These are phyloP conservation scores for Heteronetta atricapilla DNA, from an alignment of 2,113 vertebrate species.

Conservation along the genomic window DNA sequence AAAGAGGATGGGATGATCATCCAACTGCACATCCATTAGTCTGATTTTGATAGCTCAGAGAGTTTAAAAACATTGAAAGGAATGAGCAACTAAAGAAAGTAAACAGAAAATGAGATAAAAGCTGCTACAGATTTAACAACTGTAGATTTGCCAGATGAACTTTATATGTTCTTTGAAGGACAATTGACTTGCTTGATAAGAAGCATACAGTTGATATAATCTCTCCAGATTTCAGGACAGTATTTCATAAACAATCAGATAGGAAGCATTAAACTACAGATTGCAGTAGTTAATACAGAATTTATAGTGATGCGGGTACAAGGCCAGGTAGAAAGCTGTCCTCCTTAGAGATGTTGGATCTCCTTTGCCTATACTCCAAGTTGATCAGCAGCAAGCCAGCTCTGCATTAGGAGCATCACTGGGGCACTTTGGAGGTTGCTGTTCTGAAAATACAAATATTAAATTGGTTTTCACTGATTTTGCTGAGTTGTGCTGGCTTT, in stretches of 20 bases:
- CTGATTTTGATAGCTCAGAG: not conserved
- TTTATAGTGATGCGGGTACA: not conserved
- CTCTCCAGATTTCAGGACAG: not conserved
- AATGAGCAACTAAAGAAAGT: not conserved
- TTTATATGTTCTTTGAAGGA: not conserved
- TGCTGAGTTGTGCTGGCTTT: not conserved
- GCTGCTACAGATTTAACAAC: not conserved
- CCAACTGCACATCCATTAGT: not conserved
- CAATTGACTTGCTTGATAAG: not conserved
- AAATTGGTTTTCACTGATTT: not conserved
- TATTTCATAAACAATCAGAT: not conserved
- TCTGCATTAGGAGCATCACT: not conserved
- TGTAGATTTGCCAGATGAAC: not conserved
- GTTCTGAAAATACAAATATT: not conserved
- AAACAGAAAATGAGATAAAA: not conserved
- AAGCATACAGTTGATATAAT: not conserved
- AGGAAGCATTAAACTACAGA: not conserved
- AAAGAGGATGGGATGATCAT: not conserved
- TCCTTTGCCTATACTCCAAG: not conserved
- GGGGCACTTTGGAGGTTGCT: not conserved
- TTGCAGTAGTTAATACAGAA: not conserved
- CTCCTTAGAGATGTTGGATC: not conserved
- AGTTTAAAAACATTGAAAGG: not conserved
- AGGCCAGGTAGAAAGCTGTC: not conserved
- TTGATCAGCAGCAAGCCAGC: not conserved